phyloP scores from a whole-genome alignment of 1,140 invertebrate species.

The Ladona fulva region DNA sequence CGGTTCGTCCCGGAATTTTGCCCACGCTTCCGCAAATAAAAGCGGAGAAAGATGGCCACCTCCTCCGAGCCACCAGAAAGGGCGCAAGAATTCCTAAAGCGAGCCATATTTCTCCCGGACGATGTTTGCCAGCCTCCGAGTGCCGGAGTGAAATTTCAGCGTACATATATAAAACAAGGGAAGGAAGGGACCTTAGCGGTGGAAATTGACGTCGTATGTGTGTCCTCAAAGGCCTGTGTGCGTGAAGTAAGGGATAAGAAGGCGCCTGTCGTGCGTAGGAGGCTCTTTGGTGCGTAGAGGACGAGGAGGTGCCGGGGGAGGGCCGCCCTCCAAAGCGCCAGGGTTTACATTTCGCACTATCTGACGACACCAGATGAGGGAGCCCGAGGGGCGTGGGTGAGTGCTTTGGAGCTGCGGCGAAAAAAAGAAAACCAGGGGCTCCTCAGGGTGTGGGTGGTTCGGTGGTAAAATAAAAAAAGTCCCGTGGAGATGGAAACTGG shows the following conservation, averaged over 20 bases:
- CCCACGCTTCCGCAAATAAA: too few species aligned
- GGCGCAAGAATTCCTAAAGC: too few species aligned
- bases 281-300: constrained; percentile 17
- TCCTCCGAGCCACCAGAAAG: too few species aligned
- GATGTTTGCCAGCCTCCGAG: too few species aligned
- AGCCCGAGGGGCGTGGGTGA: constrained; percentile 13
- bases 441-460: constrained; percentile 14
- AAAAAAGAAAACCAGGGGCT: background rate
- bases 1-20: too few species aligned
- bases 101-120: too few species aligned
- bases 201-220: constrained; percentile 16
- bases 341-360: constrained; percentile 5
- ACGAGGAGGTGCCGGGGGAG: constrained; percentile 17
- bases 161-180: background rate
- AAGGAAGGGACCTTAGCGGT: constrained; percentile 3
- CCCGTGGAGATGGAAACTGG: background rate
- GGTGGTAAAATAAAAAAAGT: background rate
- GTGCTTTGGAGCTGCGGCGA: constrained; percentile 17
- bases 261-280: constrained; percentile 8
- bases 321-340: background rate
- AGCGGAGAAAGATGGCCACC: too few species aligned
- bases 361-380: constrained; percentile 6
- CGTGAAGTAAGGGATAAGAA: background rate
- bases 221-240: constrained; percentile 22
- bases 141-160: too few species aligned